Evolutionary conservation across 2,113 vertebrate species (phyloP).

Genomic region (Eonycteris spelaea): DNA sequence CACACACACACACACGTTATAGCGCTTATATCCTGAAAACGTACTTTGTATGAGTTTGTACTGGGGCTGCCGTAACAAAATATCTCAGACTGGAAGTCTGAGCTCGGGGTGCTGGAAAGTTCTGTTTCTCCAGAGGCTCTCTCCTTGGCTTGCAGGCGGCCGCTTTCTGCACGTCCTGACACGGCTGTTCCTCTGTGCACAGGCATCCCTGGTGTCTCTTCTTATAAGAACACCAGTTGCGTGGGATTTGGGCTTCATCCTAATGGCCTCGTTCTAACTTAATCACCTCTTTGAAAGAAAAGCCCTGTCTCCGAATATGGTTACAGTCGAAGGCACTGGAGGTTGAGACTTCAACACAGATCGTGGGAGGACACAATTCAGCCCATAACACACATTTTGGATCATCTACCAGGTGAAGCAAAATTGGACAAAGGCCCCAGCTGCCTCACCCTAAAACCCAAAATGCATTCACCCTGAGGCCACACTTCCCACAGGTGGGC

Average conservation of each 20-base stretch:
- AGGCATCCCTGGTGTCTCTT: background rate
- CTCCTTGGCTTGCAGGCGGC: background rate
- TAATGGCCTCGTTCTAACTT: background rate
- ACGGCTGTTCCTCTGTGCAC: background rate
- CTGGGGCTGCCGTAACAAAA: background rate
- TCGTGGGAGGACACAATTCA: background rate
- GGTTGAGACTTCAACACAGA: background rate
- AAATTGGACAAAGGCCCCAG: background rate
- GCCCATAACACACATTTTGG: background rate
- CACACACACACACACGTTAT: background rate
- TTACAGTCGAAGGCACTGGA: background rate
- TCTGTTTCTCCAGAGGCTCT: background rate
- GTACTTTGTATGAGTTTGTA: background rate
- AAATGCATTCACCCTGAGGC: background rate
- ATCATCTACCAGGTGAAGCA: background rate
- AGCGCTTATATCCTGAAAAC: background rate
- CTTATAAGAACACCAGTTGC: background rate
- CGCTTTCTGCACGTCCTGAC: background rate
- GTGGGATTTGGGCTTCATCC: background rate
- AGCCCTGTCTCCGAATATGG: background rate
- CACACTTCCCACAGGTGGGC: background rate
- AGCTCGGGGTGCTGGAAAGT: too few relatives aligned
- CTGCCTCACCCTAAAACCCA: background rate
- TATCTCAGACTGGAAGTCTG: background rate
- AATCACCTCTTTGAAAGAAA: background rate